Conservation (phyloP, 2,113 vertebrate genomes). For the Rhipidura dahli region DNA sequence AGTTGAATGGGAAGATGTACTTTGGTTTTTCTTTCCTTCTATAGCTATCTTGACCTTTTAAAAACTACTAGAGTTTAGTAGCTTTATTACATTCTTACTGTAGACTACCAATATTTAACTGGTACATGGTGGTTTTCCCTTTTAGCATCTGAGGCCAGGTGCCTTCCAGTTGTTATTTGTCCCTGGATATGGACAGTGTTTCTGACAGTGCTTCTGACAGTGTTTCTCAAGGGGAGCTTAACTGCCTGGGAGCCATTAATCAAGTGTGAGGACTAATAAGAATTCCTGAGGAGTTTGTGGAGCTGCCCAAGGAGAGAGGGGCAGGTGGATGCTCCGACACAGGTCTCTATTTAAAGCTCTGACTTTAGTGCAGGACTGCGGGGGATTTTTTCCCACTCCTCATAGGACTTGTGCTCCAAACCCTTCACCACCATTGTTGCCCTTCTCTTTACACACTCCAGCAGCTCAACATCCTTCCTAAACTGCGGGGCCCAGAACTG, state of each 20-base stretch:
- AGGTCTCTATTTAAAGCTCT: not conserved
- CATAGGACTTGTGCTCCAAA: too few relatives aligned
- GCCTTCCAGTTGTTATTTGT: not conserved
- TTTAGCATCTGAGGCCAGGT: not conserved
- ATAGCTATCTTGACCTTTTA: not conserved
- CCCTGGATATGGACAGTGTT: not conserved
- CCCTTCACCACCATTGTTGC: accelerated
- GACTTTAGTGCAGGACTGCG: not conserved
- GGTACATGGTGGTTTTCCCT: not conserved
- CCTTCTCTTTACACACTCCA: not conserved
- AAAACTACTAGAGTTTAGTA: not conserved
- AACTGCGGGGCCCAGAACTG: accelerated
- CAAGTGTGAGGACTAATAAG: not conserved
- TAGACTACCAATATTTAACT: not conserved
- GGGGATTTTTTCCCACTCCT: accelerated
- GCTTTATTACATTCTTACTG: not conserved
- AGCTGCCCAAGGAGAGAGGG: not conserved
- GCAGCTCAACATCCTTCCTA: not conserved
- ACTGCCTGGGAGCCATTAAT: not conserved
- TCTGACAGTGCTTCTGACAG: too few relatives aligned
- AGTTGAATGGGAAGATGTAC: not conserved
- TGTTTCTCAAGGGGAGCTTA: not conserved
- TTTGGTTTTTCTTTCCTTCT: not conserved
- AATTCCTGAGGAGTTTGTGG: not conserved
- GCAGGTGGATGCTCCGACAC: not conserved